phyloP scores from a whole-genome alignment of 1,140 invertebrate species.

The Acromyrmex charruanus region DNA sequence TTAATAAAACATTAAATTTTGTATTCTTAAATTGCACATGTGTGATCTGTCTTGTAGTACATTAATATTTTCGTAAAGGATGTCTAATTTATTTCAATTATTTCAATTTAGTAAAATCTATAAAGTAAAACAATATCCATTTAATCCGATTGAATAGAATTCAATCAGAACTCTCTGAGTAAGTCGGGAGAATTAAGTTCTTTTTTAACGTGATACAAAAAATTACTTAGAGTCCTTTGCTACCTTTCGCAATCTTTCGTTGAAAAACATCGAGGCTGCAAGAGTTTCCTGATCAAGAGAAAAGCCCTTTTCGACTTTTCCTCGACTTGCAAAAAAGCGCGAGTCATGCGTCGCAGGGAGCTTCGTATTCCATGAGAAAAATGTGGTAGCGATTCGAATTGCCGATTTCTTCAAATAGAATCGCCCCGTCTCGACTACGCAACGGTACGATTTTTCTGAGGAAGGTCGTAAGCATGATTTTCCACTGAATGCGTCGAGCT shows the following conservation, averaged over 20 bases:
- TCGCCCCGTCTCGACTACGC: slow-evolving; percentile 42
- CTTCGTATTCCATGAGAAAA: slow-evolving; percentile 43
- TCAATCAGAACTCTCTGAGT: slow-evolving; percentile 2
- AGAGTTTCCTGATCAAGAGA: slow-evolving; percentile 40
- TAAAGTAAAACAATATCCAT: background rate
- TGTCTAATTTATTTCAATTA: background rate
- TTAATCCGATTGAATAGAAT: background rate
- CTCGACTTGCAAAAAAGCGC: slow-evolving; percentile 32
- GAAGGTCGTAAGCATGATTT: slow-evolving; percentile 63
- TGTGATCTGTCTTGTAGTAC: background rate
- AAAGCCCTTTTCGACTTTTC: slow-evolving; percentile 25
- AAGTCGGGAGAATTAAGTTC: background rate
- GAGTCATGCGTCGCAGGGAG: slow-evolving; percentile 30
- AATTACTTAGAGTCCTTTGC: background rate
- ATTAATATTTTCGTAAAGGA: background rate
- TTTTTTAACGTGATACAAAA: slow-evolving; percentile 31
- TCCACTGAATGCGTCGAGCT: slow-evolving; percentile 53
- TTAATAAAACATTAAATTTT: background rate
- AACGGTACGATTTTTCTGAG: slow-evolving; percentile 50
- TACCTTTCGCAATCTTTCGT: slow-evolving; percentile 23
- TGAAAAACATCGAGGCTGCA: slow-evolving; percentile 44
- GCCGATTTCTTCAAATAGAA: slow-evolving; percentile 45
- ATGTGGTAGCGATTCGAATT: slow-evolving; percentile 48
- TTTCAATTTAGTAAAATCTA: background rate
- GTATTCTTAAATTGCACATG: background rate